A percentile compares a stretch with the other conserved stretches of the same genome.
Conservation (phyloP, 2,113 vertebrate species). For the Brienomyrus longianalis region DNA sequence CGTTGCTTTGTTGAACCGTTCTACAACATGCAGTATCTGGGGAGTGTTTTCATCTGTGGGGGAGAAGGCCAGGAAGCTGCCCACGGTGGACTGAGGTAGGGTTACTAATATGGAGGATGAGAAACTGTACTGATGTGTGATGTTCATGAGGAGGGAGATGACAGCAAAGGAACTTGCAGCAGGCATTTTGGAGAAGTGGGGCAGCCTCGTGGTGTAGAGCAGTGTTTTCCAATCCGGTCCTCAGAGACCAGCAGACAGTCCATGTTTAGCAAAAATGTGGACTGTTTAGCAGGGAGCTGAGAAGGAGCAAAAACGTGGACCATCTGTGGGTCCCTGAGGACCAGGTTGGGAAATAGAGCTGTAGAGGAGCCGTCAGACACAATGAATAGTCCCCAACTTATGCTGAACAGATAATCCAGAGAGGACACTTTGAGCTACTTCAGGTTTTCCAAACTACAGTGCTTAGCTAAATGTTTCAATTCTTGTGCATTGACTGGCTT, state of each 20-base stretch:
- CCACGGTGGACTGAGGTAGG: slow-evolving; percentile 77
- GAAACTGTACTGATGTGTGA: slow-evolving; percentile 94
- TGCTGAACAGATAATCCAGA: neutral
- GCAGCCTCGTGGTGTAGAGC: slow-evolving; percentile 83
- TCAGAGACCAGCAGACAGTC: neutral
- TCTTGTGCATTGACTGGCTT: neutral
- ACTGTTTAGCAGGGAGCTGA: too few species aligned
- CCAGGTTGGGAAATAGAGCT: neutral
- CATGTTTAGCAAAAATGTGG: too few species aligned
- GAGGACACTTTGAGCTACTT: neutral
- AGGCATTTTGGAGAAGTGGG: slow-evolving; percentile 93
- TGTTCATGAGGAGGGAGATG: slow-evolving; percentile 96
- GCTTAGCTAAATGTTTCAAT: neutral
- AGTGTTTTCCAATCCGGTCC: slow-evolving; percentile 58
- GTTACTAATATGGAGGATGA: neutral
- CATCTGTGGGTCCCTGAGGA: neutral
- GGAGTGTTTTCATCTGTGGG: slow-evolving; percentile 71
- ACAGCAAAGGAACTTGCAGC: slow-evolving; percentile 93
- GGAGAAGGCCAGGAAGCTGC: slow-evolving; percentile 82
- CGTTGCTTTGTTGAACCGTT: neutral
- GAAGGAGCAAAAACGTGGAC: neutral
- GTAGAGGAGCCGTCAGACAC: neutral
- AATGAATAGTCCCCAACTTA: neutral
- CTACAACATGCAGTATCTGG: neutral
- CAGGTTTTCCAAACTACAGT: neutral